Evolutionary conservation across 2,797 vertebrate species (phyloP).

Genomic region (Oceanodroma leucorhoa): DNA sequence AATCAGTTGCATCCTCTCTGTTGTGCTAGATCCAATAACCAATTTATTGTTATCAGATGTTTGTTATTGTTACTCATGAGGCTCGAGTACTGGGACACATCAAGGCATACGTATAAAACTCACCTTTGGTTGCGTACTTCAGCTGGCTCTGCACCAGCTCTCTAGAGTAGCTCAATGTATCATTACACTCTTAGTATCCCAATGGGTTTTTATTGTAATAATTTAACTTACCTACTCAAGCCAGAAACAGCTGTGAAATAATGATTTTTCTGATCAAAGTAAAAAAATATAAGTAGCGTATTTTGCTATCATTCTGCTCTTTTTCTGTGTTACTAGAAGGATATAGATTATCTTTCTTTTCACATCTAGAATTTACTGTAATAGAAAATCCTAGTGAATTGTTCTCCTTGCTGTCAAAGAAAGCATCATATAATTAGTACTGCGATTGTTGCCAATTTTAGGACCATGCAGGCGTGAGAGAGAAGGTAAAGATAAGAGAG

Average conservation of each 20-base stretch:
- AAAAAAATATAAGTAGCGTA: background rate
- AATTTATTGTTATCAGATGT: background rate
- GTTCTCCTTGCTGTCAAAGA: background rate
- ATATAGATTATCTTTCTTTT: background rate
- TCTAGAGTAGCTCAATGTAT: background rate
- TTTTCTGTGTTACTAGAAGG: background rate
- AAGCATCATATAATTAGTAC: constrained; percentile 33
- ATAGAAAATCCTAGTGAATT: background rate
- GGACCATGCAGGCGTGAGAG: accelerated
- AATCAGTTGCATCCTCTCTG: background rate
- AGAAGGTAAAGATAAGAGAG: background rate
- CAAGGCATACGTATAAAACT: background rate
- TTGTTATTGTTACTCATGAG: background rate
- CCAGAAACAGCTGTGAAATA: background rate
- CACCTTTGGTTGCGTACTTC: background rate
- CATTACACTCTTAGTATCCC: background rate
- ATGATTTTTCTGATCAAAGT: background rate
- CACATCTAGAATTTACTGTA: background rate
- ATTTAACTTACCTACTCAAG: background rate
- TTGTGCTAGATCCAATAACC: background rate
- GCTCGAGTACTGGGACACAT: background rate
- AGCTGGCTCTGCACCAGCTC: background rate
- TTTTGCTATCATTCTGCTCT: background rate
- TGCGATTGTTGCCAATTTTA: background rate
- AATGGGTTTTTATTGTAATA: background rate